Conservation (phyloP, 2,797 vertebrate genomes). For the Acanthis flammea region DNA sequence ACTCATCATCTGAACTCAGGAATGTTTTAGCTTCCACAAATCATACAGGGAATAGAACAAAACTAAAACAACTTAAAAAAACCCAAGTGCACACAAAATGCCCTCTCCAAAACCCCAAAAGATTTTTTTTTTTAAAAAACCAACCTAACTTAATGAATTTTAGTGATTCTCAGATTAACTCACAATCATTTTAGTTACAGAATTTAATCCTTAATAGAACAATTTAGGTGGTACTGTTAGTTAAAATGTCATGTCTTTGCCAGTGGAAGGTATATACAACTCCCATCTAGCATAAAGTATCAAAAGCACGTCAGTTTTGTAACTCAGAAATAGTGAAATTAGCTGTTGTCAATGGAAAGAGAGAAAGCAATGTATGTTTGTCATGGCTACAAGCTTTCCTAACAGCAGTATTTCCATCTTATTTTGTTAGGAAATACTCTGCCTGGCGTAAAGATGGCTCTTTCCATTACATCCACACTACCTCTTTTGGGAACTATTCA, state of each 20-base stretch:
- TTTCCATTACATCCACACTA: constrained; percentile 90
- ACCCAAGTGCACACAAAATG: background rate
- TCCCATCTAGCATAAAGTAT: background rate
- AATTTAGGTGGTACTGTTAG: background rate
- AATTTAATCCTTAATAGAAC: background rate
- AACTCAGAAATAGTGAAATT: background rate
- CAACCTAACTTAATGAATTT: background rate
- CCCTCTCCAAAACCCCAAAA: background rate
- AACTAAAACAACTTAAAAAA: background rate
- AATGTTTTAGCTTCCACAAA: background rate
- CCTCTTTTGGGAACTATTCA: constrained; percentile 94
- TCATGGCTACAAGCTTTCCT: constrained; percentile 3
- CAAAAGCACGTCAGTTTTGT: background rate
- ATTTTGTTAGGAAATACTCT: constrained; percentile 88
- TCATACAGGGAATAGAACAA: background rate
- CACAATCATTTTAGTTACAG: background rate
- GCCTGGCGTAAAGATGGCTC: constrained; percentile 89
- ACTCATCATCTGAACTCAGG: background rate
- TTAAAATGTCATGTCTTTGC: background rate
- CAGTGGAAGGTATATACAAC: background rate
- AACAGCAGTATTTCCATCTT: constrained; percentile 9
- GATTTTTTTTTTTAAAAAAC: background rate
- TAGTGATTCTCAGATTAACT: background rate
- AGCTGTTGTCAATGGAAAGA: background rate
- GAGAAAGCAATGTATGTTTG: background rate